Evolutionary conservation across 2,113 vertebrate species (phyloP), one percentile per base, ranked within the genome.

Genomic region (Rhinogobius similis): DNA sequence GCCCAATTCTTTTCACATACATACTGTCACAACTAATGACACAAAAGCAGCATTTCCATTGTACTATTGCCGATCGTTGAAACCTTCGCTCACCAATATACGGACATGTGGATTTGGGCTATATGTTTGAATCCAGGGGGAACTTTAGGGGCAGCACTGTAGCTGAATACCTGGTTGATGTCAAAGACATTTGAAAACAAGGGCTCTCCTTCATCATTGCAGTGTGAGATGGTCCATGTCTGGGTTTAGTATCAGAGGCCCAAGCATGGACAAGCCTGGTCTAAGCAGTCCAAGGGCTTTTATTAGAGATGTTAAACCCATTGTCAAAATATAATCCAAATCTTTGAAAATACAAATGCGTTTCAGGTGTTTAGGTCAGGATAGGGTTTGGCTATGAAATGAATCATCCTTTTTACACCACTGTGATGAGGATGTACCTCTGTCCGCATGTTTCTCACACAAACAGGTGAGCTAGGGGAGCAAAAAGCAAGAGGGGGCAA

Each of bases 141-240:
- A 29, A 26, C 29, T 61, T 61, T 61, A 32, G 63, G 48, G 56
- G 69, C 59, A 1, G 73, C 62, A 13, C 11, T 10, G 39, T 63
- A 58, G 70, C 44, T 6, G 0, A 67, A 79, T 61, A 66, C 69
- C 65, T 16, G 53, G 61, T 1, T 61, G 63, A 62, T 72, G 53
- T 4, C 23, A 80, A 76, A 77, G 61, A 18, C 10, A 26, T 81
- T 75, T 83, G 74, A 87, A 72, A n/a, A 36, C 63, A 20, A 59
- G 11, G 11, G 21, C 3, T 10, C 50, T 52, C 10, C 9, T 52
- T 23, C 10, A 21, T 52, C 50, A 21, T 12, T 26, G 52, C 14
- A 13, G 23, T 55, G 52, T 6, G 5, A 12, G 21, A 1, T 5
- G 6, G 23, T 26, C 23, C 12, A 55, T 24, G 12, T 6, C 6